Evolutionary conservation across 2,113 vertebrate species (phyloP).

Genomic region (Mustela nigripes): DNA sequence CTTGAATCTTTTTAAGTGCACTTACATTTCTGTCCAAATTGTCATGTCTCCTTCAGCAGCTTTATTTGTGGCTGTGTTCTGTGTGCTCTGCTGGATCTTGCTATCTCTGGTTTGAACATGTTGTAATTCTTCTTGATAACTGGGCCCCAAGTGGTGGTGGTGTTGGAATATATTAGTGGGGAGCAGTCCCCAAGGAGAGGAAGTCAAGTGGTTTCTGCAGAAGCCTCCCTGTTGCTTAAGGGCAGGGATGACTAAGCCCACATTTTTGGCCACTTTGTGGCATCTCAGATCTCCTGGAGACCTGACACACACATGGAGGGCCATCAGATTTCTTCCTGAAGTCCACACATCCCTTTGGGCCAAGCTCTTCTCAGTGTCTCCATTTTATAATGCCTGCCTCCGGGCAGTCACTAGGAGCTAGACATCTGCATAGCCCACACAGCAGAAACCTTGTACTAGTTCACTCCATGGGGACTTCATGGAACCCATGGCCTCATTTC

Average conservation of each 20-base stretch:
- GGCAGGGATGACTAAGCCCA: neutral
- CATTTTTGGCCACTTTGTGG: neutral
- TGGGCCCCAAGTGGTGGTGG: neutral
- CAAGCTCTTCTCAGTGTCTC: neutral
- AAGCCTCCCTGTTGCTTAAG: neutral
- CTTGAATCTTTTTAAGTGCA: slow-evolving; percentile 7
- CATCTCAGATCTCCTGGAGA: neutral
- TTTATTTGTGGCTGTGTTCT: neutral
- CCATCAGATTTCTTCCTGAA: neutral
- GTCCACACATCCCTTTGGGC: neutral
- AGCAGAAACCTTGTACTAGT: neutral
- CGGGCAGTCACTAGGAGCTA: neutral
- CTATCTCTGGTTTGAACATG: neutral
- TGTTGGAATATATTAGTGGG: neutral
- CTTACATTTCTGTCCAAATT: neutral
- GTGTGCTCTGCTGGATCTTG: neutral
- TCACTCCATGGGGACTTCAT: neutral
- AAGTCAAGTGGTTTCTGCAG: neutral
- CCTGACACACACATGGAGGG: fast-evolving
- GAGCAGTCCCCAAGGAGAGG: neutral
- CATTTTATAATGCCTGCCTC: neutral
- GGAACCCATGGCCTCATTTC: neutral
- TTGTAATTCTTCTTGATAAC: neutral
- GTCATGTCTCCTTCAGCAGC: neutral
- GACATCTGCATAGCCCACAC: neutral